Evolutionary conservation across 2,113 vertebrate species (phyloP).

Genomic region (Barnardius zonarius): DNA sequence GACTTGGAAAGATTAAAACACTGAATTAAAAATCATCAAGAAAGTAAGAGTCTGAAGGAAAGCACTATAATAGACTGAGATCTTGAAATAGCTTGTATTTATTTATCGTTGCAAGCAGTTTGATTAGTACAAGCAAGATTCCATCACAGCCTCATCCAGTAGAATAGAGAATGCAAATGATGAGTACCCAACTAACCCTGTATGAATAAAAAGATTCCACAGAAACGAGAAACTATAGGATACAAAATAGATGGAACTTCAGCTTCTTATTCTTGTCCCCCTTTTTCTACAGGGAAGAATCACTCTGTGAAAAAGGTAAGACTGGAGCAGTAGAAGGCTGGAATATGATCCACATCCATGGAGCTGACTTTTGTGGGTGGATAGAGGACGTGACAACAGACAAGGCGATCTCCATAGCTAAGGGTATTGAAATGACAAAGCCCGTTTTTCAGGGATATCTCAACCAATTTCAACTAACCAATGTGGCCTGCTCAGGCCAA

Average conservation of each 20-base stretch:
- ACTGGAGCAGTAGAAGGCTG: neutral
- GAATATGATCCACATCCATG: neutral
- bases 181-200: neutral
- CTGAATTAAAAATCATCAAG: neutral
- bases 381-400: neutral
- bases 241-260: neutral
- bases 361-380: neutral
- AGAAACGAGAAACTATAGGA: neutral
- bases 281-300: neutral
- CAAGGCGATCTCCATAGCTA: neutral
- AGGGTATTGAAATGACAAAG: neutral
- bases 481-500: neutral
- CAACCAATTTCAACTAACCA: constrained; percentile 10
- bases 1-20: neutral
- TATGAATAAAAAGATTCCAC: neutral
- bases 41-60: neutral
- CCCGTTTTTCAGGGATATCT: neutral
- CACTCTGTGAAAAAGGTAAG: neutral
- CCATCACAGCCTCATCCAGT: constrained; percentile 4
- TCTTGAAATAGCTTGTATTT: neutral
- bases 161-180: neutral
- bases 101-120: neutral
- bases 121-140: neutral
- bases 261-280: neutral
- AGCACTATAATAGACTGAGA: neutral